Evolutionary conservation across 2,113 vertebrate genomes (phyloP), one percentile per base, ranked within the genome.

Genomic region (Jacana jacana): DNA sequence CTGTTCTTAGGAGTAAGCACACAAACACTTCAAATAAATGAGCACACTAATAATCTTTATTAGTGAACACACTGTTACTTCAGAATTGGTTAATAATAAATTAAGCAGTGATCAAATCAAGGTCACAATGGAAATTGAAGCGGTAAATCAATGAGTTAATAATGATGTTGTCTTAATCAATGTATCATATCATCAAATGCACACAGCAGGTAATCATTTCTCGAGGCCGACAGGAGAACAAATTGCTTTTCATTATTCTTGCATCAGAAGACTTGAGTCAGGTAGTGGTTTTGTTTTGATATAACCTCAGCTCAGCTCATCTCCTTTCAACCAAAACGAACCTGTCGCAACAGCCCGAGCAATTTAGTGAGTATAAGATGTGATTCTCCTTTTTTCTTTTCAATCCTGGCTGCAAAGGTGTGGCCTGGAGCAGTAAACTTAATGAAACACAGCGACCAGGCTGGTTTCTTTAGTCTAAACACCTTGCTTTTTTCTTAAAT

Each of bases 201-300:
- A 92, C 75, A 64, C 73, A 85, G 69, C 54, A 92, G 81, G 73
- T 96, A 92, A 84, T 91, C 20, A 93, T 91, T 96, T 91, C 54
- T 84, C 8, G 12, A 65, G 40, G 54, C 49, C 0, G 0, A 81
- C 84, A 58, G 17, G 54, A 84, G 65, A 95, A 84, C 86, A 94
- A 93, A 94, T 96, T 94, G 92, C 80, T 93, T 91, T 94, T 91
- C 83, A 89, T 95, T 96, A 87, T 81, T 94, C 24, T 75, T 96
- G 70, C 83, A 73, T 87, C 91, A 86, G 52, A 94, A 88, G 54
- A 69, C 77, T 76, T 61, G 69, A 71, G 68, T 64, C 72, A 85
- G 70, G 70, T 95, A 72, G 70, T 87, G 68, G 39, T 75, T 93
- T 86, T 81, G 57, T 88, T 95, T 91, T 94, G 70, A 27, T 60